Conservation (phyloP, 2,888 invertebrate species). For the Tachina lurida region DNA sequence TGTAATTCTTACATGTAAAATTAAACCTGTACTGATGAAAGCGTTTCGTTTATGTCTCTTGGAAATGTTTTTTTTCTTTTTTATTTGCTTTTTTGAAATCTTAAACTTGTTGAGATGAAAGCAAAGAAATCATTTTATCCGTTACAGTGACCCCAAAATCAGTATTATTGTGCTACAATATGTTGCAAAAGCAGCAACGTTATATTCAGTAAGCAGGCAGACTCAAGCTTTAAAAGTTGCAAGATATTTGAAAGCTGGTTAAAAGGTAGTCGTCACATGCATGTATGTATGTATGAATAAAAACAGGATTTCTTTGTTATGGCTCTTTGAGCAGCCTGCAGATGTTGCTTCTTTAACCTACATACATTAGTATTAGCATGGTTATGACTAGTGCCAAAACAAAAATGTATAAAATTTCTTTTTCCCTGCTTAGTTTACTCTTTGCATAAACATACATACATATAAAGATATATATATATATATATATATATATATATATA, state of each 20-base stretch:
- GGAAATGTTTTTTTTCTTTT: slow-evolving; percentile 23
- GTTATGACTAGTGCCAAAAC: slow-evolving; percentile 19
- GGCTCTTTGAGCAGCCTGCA: background rate
- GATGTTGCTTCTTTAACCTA: slow-evolving; percentile 54
- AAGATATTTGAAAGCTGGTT: slow-evolving; percentile 35
- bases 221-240: slow-evolving; percentile 42
- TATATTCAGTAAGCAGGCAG: slow-evolving; percentile 45
- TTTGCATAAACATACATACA: background rate
- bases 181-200: background rate
- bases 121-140: slow-evolving; percentile 68
- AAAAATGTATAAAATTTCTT: slow-evolving; percentile 19
- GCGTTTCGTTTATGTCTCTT: slow-evolving; percentile 52
- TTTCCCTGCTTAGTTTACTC: background rate
- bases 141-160: slow-evolving; percentile 70
- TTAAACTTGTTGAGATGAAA: slow-evolving; percentile 62
- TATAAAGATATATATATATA: too few species aligned
- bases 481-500: too few species aligned
- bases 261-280: background rate
- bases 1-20: slow-evolving; percentile 54
- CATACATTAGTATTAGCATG: slow-evolving; percentile 42
- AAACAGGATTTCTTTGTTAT: slow-evolving; percentile 65
- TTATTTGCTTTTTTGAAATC: slow-evolving; percentile 16
- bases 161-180: slow-evolving; percentile 2
- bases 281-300: background rate
- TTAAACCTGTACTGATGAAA: slow-evolving; percentile 61